phyloP scores from a whole-genome alignment of 1,140 invertebrate species.

The Meloidogyne exigua region DNA sequence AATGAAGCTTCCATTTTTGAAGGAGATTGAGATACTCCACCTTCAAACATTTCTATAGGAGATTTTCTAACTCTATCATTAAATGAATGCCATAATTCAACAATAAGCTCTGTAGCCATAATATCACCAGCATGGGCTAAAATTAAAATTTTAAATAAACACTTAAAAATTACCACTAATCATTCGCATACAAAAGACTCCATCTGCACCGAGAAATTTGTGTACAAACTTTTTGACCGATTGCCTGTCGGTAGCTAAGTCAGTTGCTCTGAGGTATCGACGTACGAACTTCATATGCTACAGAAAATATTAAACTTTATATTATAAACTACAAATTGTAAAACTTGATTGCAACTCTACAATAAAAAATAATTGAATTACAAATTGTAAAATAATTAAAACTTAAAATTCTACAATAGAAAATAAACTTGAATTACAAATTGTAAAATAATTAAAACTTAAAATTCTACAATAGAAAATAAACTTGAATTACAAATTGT shows the following conservation, averaged over 20 bases:
- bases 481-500: not conserved
- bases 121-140: conserved; percentile 68
- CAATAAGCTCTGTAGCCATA: conserved; percentile 67
- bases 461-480: not conserved
- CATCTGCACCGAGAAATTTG: conserved; percentile 67
- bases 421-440: not conserved
- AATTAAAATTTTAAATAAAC: not conserved
- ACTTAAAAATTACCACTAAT: conserved; percentile 46
- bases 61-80: conserved; percentile 56
- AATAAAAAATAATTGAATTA: not conserved
- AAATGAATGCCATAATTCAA: conserved; percentile 66
- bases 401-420: not conserved
- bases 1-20: conserved; percentile 62
- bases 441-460: not conserved
- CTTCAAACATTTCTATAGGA: conserved; percentile 64
- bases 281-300: conserved; percentile 64
- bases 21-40: conserved; percentile 60
- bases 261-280: conserved; percentile 62
- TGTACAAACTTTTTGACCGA: conserved; percentile 64
- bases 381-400: not conserved
- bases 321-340: too few species aligned
- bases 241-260: conserved; percentile 59
- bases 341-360: not conserved
- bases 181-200: conserved; percentile 65
- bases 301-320: conserved; percentile 17